These are phyloP conservation scores for Euproctis similis DNA, from an alignment of 2,888 invertebrate species.

Conservation along the genomic window DNA sequence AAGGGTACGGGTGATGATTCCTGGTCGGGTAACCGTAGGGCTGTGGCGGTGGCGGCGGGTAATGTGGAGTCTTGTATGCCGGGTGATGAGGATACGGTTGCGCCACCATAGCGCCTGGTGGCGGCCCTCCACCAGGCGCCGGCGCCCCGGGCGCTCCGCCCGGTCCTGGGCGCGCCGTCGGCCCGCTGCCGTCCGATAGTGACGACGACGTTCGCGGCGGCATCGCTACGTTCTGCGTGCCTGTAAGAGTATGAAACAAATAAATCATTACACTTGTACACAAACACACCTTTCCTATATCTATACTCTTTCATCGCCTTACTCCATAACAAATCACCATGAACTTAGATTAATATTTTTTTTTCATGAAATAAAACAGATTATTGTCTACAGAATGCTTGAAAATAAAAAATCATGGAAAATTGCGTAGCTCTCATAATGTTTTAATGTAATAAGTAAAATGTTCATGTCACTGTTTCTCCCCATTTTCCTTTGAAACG, in stretches of 20 bases:
- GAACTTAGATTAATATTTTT: no score
- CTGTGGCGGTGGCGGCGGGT: conserved; percentile 65
- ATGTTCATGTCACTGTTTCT: no score
- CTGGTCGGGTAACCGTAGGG: conserved; percentile 64
- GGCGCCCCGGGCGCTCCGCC: conserved; percentile 42
- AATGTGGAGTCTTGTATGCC: conserved; percentile 61
- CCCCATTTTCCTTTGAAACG: no score
- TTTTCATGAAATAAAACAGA: no score
- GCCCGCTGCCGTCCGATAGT: conserved; percentile 75
- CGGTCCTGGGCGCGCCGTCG: conserved; percentile 43
- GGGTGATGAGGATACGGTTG: conserved; percentile 61
- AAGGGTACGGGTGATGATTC: conserved; percentile 69
- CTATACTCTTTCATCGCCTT: no score
- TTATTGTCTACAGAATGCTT: no score
- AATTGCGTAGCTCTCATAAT: no score
- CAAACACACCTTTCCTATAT: no score
- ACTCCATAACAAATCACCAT: no score
- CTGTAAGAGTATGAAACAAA: conserved; percentile 63
- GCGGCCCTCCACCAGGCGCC: conserved; percentile 46
- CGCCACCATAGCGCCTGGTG: conserved; percentile 57
- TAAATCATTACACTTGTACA: no score
- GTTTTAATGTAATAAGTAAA: no score
- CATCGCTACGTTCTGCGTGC: conserved; percentile 96
- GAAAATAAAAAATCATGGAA: no score
- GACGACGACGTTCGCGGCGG: conserved; percentile 94